These are phyloP conservation scores for Sebastes baramenuke DNA, from an alignment of 2,797 vertebrate species.

Conservation along the genomic window DNA sequence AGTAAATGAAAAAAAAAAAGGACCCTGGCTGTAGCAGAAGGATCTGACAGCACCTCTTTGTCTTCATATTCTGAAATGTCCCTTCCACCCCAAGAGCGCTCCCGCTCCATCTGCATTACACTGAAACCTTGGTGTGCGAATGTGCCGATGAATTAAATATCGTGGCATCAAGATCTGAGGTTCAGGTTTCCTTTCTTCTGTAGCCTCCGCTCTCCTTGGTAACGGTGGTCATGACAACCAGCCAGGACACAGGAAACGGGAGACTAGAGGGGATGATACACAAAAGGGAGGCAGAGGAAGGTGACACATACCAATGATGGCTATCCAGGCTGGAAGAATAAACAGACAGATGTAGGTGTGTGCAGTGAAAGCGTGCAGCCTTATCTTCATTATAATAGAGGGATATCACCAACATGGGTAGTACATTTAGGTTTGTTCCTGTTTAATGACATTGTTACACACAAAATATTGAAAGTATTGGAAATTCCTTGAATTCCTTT, in stretches of 20 bases:
- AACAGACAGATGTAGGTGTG: neutral
- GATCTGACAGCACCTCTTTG: conserved; percentile 46
- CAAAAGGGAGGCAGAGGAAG: conserved; percentile 49
- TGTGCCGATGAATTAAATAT: conserved; percentile 85
- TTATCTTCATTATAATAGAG: neutral
- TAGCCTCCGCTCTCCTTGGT: conserved; percentile 69
- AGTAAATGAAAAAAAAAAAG: no score
- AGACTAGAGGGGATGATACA: conserved; percentile 49
- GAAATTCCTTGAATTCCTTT: neutral
- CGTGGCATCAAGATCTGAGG: conserved; percentile 71
- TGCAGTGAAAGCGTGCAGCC: neutral
- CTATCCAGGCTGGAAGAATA: neutral
- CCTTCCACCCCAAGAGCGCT: neutral
- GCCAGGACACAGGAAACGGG: conserved; percentile 70
- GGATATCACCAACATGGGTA: neutral
- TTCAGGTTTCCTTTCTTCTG: conserved; percentile 80
- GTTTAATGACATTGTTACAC: neutral
- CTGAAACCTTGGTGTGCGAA: conserved; percentile 32
- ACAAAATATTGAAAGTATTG: neutral
- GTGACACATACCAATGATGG: conserved; percentile 46
- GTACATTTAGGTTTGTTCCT: neutral
- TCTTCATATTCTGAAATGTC: conserved; percentile 21
- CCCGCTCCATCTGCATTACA: conserved; percentile 13
- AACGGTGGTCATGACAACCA: conserved; percentile 84
- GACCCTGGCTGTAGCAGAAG: neutral